A percentile compares a stretch with the other conserved stretches of the same genome.
Evolutionary conservation across 2,888 invertebrate genomes (phyloP).

Genomic region (Epistrophella euchroma): DNA sequence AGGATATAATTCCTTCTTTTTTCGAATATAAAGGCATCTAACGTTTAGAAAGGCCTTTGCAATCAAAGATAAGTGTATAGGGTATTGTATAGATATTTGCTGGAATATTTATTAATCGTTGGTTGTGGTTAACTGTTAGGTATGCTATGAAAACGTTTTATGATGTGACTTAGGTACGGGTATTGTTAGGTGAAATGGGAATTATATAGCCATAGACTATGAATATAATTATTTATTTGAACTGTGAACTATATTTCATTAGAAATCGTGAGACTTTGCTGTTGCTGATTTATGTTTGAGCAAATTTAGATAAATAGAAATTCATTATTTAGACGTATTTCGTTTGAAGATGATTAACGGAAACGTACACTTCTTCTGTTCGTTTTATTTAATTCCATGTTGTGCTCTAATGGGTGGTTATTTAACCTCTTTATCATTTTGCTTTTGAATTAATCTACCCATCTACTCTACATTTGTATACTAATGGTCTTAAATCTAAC

Average conservation of each 20-base stretch:
- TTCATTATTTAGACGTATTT: conserved; percentile 15
- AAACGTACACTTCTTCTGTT: not conserved
- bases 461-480: too few species aligned
- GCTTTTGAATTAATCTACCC: not conserved
- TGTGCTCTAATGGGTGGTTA: not conserved
- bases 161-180: conserved; percentile 28
- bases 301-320: conserved; percentile 31
- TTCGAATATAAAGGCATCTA: not conserved
- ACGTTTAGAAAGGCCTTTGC: conserved; percentile 57
- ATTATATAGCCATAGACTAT: conserved; percentile 3
- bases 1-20: not conserved
- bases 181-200: not conserved
- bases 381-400: not conserved
- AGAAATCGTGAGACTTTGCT: conserved; percentile 19
- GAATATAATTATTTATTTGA: not conserved
- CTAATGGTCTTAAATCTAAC: too few species aligned
- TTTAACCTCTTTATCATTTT: not conserved
- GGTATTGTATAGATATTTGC: not conserved
- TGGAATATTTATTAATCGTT: conserved; percentile 50
- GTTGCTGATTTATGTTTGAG: conserved; percentile 20
- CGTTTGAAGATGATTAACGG: conserved; percentile 21
- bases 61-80: conserved; percentile 35
- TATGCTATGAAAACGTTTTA: conserved; percentile 13
- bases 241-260: conserved; percentile 18
- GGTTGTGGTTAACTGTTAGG: conserved; percentile 29